phyloP scores from a whole-genome alignment of 1,140 invertebrate genomes.

The Diorhabda sublineata region DNA sequence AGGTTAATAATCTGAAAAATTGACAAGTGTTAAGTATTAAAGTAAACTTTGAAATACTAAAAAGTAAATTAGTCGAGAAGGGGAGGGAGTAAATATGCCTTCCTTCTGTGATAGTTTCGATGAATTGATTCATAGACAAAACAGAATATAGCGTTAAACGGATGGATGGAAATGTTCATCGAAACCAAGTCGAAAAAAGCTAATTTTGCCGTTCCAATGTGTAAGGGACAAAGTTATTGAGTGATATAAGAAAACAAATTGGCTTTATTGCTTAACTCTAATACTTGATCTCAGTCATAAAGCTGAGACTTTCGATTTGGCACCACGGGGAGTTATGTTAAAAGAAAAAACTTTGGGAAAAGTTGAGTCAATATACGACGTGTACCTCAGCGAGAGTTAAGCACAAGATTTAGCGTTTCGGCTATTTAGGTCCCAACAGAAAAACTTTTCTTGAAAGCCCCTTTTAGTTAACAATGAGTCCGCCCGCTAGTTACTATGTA shows the following conservation, averaged over 20 bases:
- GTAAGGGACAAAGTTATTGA: conserved; percentile 43
- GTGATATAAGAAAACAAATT: conserved; percentile 44
- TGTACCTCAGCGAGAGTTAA: not conserved
- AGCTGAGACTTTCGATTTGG: conserved; percentile 43
- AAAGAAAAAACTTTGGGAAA: conserved; percentile 28
- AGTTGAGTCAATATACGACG: conserved; percentile 12
- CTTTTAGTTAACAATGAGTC: not conserved
- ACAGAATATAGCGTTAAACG: conserved; percentile 22
- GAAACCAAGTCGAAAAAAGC: conserved; percentile 4
- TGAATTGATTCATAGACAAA: not conserved
- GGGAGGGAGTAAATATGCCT: not conserved
- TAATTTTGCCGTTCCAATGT: conserved; percentile 39
- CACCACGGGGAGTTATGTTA: conserved; percentile 39
- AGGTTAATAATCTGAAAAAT: not conserved
- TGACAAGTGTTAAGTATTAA: not conserved
- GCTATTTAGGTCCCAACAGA: not conserved
- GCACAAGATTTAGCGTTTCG: not conserved
- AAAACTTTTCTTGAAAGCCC: not conserved
- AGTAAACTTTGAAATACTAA: not conserved
- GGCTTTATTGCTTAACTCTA: conserved; percentile 43
- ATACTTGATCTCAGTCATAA: conserved; percentile 46
- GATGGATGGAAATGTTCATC: conserved; percentile 32
- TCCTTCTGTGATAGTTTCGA: not conserved
- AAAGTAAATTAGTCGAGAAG: not conserved
- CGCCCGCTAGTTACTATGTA: not conserved